Conservation (phyloP, 2,113 vertebrate genomes). For the Oxyura jamaicensis region DNA sequence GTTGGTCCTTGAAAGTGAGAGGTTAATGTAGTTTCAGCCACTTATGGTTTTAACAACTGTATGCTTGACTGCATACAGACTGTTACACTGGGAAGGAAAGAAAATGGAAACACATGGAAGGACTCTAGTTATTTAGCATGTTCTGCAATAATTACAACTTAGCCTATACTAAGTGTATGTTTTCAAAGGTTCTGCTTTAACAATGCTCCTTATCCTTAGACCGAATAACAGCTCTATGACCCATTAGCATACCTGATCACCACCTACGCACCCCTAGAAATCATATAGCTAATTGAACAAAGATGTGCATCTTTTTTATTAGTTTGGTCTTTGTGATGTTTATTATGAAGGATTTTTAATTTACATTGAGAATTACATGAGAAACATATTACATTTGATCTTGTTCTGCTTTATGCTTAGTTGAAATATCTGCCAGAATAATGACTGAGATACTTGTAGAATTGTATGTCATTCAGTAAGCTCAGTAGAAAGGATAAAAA, state of each 20-base stretch:
- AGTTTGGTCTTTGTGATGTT: not conserved
- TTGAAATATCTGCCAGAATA: not conserved
- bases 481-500: not conserved
- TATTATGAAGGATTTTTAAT: not conserved
- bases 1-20: not conserved
- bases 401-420: not conserved
- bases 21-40: not conserved
- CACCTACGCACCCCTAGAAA: not conserved
- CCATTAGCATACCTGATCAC: not conserved
- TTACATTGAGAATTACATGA: not conserved
- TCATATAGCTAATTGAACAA: not conserved
- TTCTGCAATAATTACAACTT: not conserved
- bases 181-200: not conserved
- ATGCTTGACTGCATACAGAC: not conserved
- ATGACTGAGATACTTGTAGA: not conserved
- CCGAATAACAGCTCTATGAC: not conserved
- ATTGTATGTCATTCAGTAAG: not conserved
- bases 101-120: not conserved
- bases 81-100: not conserved
- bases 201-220: not conserved
- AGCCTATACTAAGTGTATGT: fast-evolving
- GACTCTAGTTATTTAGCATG: not conserved
- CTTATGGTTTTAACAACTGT: not conserved
- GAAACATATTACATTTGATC: not conserved
- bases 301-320: not conserved